Evolutionary conservation across 2,113 vertebrate species (phyloP).

Genomic region (Trinectes maculatus): DNA sequence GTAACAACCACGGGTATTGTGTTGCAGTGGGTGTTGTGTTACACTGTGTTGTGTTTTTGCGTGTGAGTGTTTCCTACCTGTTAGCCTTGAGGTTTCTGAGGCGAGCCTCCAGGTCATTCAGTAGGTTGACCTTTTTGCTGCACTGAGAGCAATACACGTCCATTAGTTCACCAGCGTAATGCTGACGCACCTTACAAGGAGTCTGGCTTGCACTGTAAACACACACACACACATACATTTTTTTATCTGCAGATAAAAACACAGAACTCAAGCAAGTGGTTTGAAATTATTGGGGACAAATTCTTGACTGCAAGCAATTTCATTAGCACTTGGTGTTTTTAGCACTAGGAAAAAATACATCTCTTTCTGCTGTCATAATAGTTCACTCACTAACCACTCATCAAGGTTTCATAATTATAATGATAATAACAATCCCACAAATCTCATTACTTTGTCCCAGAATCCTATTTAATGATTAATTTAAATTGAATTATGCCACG

Average conservation of each 20-base stretch:
- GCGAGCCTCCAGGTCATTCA: slow-evolving; percentile 94
- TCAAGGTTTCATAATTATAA: too few species aligned
- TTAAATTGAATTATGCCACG: too few species aligned
- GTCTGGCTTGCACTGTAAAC: slow-evolving; percentile 92
- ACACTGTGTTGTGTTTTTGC: not conserved
- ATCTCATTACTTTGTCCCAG: not conserved
- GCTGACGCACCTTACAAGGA: slow-evolving; percentile 88
- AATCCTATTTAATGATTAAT: not conserved
- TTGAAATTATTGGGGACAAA: not conserved
- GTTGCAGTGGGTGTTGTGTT: not conserved
- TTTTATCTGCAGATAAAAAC: not conserved
- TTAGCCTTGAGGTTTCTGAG: slow-evolving; percentile 94
- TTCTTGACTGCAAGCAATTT: not conserved
- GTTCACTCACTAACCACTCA: not conserved
- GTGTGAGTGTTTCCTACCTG: slow-evolving; percentile 82
- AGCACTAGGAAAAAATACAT: not conserved
- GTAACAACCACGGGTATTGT: not conserved
- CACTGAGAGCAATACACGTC: slow-evolving; percentile 97
- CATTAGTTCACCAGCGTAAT: slow-evolving; percentile 86
- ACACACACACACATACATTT: slow-evolving; percentile 32
- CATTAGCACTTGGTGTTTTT: too few species aligned
- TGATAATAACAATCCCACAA: too few species aligned
- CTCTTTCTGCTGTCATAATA: not conserved
- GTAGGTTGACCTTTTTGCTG: slow-evolving; percentile 96
- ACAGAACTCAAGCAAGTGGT: too few species aligned